Conservation (phyloP, 2,113 vertebrate genomes). For the Peromyscus polionotus region DNA sequence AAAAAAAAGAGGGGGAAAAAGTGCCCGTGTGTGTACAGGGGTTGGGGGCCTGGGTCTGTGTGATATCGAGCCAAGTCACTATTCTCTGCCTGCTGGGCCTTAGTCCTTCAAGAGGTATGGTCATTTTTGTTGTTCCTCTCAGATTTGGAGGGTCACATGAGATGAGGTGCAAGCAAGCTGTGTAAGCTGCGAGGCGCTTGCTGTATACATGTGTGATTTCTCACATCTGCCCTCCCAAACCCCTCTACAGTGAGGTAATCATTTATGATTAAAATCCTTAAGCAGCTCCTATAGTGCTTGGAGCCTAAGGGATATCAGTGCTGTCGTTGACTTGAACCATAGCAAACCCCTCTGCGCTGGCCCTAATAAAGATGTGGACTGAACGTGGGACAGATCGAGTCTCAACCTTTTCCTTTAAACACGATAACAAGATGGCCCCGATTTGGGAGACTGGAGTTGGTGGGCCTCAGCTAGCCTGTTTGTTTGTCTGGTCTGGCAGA, state of each 20-base stretch:
- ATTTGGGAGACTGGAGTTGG: neutral
- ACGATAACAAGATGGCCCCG: neutral
- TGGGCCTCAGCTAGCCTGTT: neutral
- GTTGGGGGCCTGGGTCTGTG: neutral
- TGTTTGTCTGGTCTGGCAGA: neutral
- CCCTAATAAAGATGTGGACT: neutral
- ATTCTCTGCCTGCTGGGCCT: neutral
- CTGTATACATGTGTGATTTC: accelerated
- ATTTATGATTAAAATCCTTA: neutral
- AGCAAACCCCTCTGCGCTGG: accelerated
- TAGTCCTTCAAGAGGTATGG: neutral
- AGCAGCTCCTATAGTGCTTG: neutral
- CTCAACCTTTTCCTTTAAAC: neutral
- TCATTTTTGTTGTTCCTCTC: neutral
- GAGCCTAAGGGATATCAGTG: neutral
- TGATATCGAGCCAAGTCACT: neutral
- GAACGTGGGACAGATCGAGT: accelerated
- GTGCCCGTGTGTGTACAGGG: neutral
- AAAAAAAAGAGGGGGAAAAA: neutral
- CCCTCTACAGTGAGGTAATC: accelerated
- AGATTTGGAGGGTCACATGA: neutral
- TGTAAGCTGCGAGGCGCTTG: neutral
- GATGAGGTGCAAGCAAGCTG: accelerated
- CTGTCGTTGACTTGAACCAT: neutral
- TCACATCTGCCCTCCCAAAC: accelerated